Evolutionary conservation across 35 echinoderm and acorn worm species (phyloP), one percentile per base, ranked within the genome.

Genomic region (Nesometra sesokonis): DNA sequence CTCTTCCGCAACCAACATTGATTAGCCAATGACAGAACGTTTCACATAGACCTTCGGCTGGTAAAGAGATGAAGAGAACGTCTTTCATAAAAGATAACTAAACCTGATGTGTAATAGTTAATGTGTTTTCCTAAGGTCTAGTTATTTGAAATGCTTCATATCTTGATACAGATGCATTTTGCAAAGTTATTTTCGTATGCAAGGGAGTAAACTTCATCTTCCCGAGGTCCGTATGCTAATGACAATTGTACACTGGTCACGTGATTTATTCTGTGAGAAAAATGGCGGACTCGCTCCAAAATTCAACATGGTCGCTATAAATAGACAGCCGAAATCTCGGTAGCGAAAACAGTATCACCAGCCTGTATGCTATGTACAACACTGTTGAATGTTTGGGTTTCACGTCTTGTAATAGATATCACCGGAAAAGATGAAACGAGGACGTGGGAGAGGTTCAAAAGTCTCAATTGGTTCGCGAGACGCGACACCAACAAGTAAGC

Each of bases 241-340:
- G 52, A 67, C 7, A 67, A 27, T 1, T 17, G 23, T 39, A 29
- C 38, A 38, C n/a, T 30, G 90, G 96, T 99, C 96, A 99, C 96
- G 96, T 99, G 96, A 93, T 99, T 67, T 93, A 99, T 81, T 89
- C 57, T 33, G 78, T 67, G 88, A 85, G 80, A 88, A 94, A 93
- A 93, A 99, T 99, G 96, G 96, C 96, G 96, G 96, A 99, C 93
- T 82, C 52, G 52, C 52, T 83, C 76, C 57, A 46, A 87, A 76
- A 85, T 87, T 86, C 76, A 90, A 86, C 92, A 85, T 93, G 92
- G 84, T 82, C 80, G 80, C 86, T 84, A 84, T 86, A 93, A 86
- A 90, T 90, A 90, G 85, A 93, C 86, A 76, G 84, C 92, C 88
- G 84, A 93, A 90, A 87, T 93, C 82, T 80, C 77, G 67, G 79